Evolutionary conservation across 2,888 invertebrate genomes (phyloP).

Genomic region (Acanthosepion esculentum): DNA sequence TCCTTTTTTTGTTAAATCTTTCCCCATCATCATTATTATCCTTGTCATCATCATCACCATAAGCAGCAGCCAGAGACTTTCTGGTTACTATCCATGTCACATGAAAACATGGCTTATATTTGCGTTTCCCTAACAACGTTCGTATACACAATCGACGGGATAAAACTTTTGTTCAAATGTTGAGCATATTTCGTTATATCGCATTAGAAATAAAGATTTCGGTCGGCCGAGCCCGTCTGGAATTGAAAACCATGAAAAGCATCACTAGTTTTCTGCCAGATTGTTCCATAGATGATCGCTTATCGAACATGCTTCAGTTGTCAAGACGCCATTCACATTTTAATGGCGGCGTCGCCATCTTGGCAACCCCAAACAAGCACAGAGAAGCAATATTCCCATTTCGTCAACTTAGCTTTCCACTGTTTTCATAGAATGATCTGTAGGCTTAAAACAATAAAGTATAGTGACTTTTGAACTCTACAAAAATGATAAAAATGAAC

Average conservation of each 20-base stretch:
- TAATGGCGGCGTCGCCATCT: constrained; percentile 45
- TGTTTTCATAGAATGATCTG: neutral
- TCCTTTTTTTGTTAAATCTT: neutral
- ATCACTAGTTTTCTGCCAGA: neutral
- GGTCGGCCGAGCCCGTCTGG: neutral
- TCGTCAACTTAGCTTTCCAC: neutral
- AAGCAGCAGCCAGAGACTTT: neutral
- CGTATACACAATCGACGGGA: neutral
- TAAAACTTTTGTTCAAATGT: neutral
- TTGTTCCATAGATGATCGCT: constrained; percentile 34
- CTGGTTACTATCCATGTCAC: neutral
- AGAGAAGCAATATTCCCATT: neutral
- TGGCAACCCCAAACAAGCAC: neutral
- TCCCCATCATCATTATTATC: neutral
- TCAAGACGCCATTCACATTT: constrained; percentile 41
- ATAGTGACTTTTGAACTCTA: neutral
- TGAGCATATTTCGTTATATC: neutral
- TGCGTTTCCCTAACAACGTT: constrained; percentile 46
- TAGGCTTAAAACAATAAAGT: neutral
- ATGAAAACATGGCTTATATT: constrained; percentile 35
- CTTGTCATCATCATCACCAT: neutral
- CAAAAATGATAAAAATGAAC: neutral
- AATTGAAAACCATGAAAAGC: neutral
- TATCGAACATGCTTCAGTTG: constrained; percentile 45
- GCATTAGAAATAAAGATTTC: neutral